phyloP scores from a whole-genome alignment of 2,797 vertebrate species.

The Typhlichthys eigenmanni region DNA sequence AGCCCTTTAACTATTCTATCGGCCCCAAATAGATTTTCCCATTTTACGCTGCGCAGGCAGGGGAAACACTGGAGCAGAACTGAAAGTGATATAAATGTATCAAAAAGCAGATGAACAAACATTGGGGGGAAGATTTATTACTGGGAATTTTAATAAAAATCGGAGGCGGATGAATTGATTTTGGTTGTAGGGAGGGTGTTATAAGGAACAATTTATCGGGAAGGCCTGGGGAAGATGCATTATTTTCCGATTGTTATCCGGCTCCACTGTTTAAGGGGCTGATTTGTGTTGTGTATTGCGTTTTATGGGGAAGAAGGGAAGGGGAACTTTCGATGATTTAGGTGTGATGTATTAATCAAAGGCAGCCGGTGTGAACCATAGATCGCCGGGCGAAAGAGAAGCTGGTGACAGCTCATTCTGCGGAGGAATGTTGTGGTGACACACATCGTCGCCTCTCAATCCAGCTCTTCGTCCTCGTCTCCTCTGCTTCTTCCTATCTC shows the following conservation, averaged over 20 bases:
- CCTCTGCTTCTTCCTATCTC: conserved; percentile 46
- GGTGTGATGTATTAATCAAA: conserved; percentile 99
- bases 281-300: conserved; percentile 99
- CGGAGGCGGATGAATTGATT: conserved; percentile 97
- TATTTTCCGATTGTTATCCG: conserved; percentile 99
- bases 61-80: conserved; percentile 97
- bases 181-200: conserved; percentile 93
- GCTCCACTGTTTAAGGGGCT: conserved; percentile 90
- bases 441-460: conserved; percentile 79
- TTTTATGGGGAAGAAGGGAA: conserved; percentile 97
- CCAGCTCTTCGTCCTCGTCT: conserved; percentile 45
- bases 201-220: conserved; percentile 99
- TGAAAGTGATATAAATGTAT: conserved; percentile 98
- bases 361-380: conserved; percentile 98
- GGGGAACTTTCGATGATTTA: conserved; percentile 98
- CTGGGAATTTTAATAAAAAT: conserved; percentile 97
- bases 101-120: conserved; percentile 99
- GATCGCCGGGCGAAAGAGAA: conserved; percentile 97
- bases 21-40: conserved; percentile 97
- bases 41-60: conserved; percentile 94
- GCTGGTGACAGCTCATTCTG: conserved; percentile 99
- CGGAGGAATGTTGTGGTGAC: conserved; percentile 94
- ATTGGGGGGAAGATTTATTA: conserved; percentile 97
- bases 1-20: conserved; percentile 97
- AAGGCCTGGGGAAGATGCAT: conserved; percentile 93